Conservation (phyloP, 2,888 invertebrate genomes). For the Encarsia formosa region DNA sequence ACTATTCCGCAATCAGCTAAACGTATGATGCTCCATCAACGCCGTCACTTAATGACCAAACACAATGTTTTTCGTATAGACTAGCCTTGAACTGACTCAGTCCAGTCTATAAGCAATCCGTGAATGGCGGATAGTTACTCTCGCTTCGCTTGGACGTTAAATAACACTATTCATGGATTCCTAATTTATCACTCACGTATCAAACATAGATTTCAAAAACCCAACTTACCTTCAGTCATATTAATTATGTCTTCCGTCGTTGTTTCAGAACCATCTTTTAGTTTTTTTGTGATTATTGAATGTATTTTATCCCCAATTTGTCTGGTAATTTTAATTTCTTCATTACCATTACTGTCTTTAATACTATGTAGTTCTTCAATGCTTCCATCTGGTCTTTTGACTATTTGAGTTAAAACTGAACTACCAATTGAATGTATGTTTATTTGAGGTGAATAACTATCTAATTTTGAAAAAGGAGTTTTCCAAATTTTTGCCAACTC, state of each 20-base stretch:
- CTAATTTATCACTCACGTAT: too few species aligned
- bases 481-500: slow-evolving; percentile 41
- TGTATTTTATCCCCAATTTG: slow-evolving; percentile 44
- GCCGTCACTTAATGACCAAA: too few species aligned
- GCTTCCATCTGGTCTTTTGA: slow-evolving; percentile 58
- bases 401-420: slow-evolving; percentile 55
- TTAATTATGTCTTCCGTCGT: slow-evolving; percentile 43
- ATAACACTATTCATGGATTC: too few species aligned
- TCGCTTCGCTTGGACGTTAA: too few species aligned
- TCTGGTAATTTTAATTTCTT: slow-evolving; percentile 57
- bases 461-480: slow-evolving; percentile 38
- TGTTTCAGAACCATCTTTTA: slow-evolving; percentile 43
- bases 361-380: slow-evolving; percentile 57
- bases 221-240: slow-evolving; percentile 43
- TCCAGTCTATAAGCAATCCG: too few species aligned
- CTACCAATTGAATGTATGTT: slow-evolving; percentile 50
- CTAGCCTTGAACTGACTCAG: too few species aligned
- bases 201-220: too few species aligned
- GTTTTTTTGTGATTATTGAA: slow-evolving; percentile 38
- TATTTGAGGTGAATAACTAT: slow-evolving; percentile 39
- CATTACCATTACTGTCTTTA: slow-evolving; percentile 58
- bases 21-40: too few species aligned
- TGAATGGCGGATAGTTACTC: too few species aligned
- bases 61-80: too few species aligned
- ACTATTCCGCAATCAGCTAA: too few species aligned